Conservation (phyloP, 2,888 invertebrate genomes). For the Carterocephalus palaemon region DNA sequence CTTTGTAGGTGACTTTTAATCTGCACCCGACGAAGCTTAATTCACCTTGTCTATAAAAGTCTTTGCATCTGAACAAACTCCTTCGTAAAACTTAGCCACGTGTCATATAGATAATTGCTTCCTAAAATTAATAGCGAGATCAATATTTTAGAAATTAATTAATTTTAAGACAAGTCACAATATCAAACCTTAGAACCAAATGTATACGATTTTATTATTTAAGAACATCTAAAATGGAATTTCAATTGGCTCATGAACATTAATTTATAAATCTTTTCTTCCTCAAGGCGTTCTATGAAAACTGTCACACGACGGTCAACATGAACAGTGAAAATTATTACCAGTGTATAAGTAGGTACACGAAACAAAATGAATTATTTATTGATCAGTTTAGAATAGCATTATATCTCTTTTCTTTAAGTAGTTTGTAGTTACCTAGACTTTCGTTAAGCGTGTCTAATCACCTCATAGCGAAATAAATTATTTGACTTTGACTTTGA, state of each 20-base stretch:
- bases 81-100: constrained; percentile 32
- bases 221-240: constrained; percentile 48
- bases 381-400: not conserved
- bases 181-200: constrained; percentile 61
- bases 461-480: too few species aligned
- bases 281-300: not conserved
- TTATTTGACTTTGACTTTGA: too few species aligned
- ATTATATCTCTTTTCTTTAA: too few species aligned
- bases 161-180: constrained; percentile 59
- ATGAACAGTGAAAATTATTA: not conserved
- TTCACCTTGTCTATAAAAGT: too few species aligned
- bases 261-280: constrained; percentile 7
- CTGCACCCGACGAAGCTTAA: too few species aligned
- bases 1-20: too few species aligned
- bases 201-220: constrained; percentile 42
- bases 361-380: not conserved
- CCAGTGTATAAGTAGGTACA: not conserved
- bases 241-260: constrained; percentile 43
- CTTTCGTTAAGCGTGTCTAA: too few species aligned
- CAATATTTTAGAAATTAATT: constrained; percentile 48
- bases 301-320: constrained; percentile 1
- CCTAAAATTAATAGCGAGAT: constrained; percentile 53
- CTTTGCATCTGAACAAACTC: not conserved
- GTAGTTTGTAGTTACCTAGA: too few species aligned
- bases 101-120: constrained; percentile 38